These are phyloP conservation scores for Drosophila peninsularis DNA, from an alignment of 2,888 invertebrate genomes.

Conservation along the genomic window DNA sequence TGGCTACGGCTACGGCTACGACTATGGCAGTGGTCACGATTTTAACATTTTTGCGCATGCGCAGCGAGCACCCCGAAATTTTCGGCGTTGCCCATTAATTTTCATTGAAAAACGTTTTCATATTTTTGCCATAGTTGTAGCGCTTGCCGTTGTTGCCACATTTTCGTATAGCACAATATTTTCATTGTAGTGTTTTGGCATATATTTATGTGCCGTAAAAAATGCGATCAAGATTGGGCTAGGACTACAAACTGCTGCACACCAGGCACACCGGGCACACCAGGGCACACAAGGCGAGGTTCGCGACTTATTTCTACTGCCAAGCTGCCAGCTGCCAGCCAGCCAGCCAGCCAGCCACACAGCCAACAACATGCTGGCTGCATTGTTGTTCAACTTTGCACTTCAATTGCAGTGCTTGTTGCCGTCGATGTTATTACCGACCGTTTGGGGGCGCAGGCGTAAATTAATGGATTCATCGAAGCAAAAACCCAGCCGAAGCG, in stretches of 20 bases:
- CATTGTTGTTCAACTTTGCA: constrained; percentile 75
- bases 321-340: constrained; percentile 25
- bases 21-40: constrained; percentile 80
- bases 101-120: constrained; percentile 81
- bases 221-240: constrained; percentile 80
- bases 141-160: constrained; percentile 59
- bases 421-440: constrained; percentile 50
- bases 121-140: constrained; percentile 74
- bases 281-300: constrained; percentile 61
- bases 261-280: constrained; percentile 51
- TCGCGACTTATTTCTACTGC: constrained; percentile 47
- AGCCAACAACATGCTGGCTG: constrained; percentile 17
- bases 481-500: constrained; percentile 24
- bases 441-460: constrained; percentile 73
- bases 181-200: constrained; percentile 79
- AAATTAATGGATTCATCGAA: constrained; percentile 78
- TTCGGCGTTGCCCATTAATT: constrained; percentile 79
- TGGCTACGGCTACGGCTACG: constrained; percentile 8
- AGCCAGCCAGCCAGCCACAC: neutral
- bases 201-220: constrained; percentile 82
- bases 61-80: constrained; percentile 79
- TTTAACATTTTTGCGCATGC: constrained; percentile 84
- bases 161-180: constrained; percentile 76
- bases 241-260: constrained; percentile 62
- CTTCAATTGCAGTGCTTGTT: constrained; percentile 65